phyloP scores from a whole-genome alignment of 1,140 invertebrate species.

The Drosophila willistoni region DNA sequence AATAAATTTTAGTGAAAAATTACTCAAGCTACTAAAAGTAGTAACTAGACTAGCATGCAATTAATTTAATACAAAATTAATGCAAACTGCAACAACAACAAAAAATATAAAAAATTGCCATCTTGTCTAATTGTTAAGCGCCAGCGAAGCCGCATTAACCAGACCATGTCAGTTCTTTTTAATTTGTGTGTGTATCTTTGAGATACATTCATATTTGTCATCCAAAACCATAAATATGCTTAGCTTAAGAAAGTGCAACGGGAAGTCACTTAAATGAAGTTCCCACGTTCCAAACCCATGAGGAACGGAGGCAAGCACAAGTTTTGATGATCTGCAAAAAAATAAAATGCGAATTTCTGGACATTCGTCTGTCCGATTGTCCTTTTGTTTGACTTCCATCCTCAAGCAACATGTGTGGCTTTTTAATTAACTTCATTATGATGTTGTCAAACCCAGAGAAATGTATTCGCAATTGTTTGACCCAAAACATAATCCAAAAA shows the following conservation, averaged over 20 bases:
- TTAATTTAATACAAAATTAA: slow-evolving; percentile 73
- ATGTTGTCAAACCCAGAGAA: slow-evolving; percentile 44
- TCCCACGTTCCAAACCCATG: slow-evolving; percentile 14
- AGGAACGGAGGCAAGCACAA: background rate
- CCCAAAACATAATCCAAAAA: background rate
- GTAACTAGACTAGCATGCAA: slow-evolving; percentile 64
- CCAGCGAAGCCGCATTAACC: slow-evolving; percentile 62
- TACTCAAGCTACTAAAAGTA: slow-evolving; percentile 42
- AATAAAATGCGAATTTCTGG: slow-evolving; percentile 10
- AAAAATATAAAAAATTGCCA: slow-evolving; percentile 57
- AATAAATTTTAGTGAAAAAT: slow-evolving; percentile 72
- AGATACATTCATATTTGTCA: slow-evolving; percentile 53
- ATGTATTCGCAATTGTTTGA: slow-evolving; percentile 1
- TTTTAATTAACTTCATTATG: slow-evolving; percentile 78
- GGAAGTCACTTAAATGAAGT: slow-evolving; percentile 28
- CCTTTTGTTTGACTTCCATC: slow-evolving; percentile 38
- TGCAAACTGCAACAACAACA: slow-evolving; percentile 9
- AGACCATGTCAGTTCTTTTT: slow-evolving; percentile 35
- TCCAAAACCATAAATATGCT: slow-evolving; percentile 33
- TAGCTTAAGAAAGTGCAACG: slow-evolving; percentile 22
- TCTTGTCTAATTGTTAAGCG: slow-evolving; percentile 74
- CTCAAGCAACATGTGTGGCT: slow-evolving; percentile 73
- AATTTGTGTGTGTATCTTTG: slow-evolving; percentile 40
- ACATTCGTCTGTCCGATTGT: slow-evolving; percentile 6
- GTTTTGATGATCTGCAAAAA: slow-evolving; percentile 15